Base-by-base conservation (phyloP, 2,888 invertebrate genomes). In the Eucera pruinosa region DNA sequence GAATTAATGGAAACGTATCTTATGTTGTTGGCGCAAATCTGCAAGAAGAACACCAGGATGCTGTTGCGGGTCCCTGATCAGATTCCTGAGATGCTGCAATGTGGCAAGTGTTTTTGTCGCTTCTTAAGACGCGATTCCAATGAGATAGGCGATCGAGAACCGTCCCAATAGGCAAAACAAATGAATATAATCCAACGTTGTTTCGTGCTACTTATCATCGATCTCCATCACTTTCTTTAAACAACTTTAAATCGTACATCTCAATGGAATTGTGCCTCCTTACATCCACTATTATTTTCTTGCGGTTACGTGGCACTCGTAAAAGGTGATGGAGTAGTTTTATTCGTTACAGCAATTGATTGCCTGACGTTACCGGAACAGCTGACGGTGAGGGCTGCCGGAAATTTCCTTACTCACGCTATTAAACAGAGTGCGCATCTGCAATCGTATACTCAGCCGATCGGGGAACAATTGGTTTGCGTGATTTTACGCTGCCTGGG, bases 1-100 rank as follows among this genome's bases (percentile, higher is more conserved):
- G 96, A 96, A 88, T 93, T 97, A 25, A 93, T 96, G 48, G 96
- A 96, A 87, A 95, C 94, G 1, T 95, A 96, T 86, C 95, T 96
- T 90, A 88, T 93, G 2, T 91, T 96, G 78, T 92, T 96, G 25
- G 93, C 94, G 5, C 94, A 95, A 68, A 90, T 96, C 72, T 93
- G 95, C 60, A 96, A 95, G 92, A 96, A 96, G 90, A 94, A 94
- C 75, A 82, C 81, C n/a, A 89, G 87, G 68, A 87, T 93, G 83
- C 89, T 93, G 58, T 90, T 92, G 70, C 91, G 88, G 55, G 84
- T 90, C 6, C 89, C 93, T 13, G 92, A 92, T 54, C 91, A 93
- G 70, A 88, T 92, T 48, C 89, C 89, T 30, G 90, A 92, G 67
- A 93, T 93, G 84, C 86, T 91, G 83, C 92, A 89, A 83, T 94